Evolutionary conservation across 2,888 invertebrate genomes (phyloP), one percentile per base, ranked within the genome.

Genomic region (Melinaea menophilus): DNA sequence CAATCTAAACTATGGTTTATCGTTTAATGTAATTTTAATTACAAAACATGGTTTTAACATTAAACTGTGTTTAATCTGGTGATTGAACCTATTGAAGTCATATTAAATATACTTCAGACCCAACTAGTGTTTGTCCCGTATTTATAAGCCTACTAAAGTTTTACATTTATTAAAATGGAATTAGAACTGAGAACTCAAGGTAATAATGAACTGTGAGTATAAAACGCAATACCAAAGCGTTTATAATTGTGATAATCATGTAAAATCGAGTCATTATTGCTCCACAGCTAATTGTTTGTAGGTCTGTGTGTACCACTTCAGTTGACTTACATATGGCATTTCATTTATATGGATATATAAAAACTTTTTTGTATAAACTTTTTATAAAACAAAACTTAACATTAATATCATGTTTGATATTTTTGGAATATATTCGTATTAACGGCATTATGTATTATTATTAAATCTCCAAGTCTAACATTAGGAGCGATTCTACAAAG

Each of bases 401-500:
- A 7, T 48, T 48, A 22, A 22, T 22, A 22, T 22, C 22, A 22
- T 22, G 22, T 22, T 22, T 22, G 22, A 22, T 22, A 22, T 22
- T 22, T 48, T 22, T 48, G 13, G n/a, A 7, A 13, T 22, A 48
- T 22, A 48, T n/a, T 48, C 48, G 4, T 13, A 48, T 48, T 22
- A 22, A 48, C 13, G 12, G 12, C 31, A 60, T 55, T 47, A 22
- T 54, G 57, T 64, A 31, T 47, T 61, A 60, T 65, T 64, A 67
- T 67, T 63, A 61, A 63, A 57, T 37, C 61, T 48, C 58, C 59
- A 67, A 64, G 56, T 69, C 66, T 69, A 68, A 67, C 65, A 72
- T 71, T 73, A 74, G 67, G 65, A 66, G 68, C 69, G 68, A 63
- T 67, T 63, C 65, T 63, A 63, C 65, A 65, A 64, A 68, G 65